Evolutionary conservation across 2,797 vertebrate species (phyloP).

Genomic region (Gymnocypris eckloni): DNA sequence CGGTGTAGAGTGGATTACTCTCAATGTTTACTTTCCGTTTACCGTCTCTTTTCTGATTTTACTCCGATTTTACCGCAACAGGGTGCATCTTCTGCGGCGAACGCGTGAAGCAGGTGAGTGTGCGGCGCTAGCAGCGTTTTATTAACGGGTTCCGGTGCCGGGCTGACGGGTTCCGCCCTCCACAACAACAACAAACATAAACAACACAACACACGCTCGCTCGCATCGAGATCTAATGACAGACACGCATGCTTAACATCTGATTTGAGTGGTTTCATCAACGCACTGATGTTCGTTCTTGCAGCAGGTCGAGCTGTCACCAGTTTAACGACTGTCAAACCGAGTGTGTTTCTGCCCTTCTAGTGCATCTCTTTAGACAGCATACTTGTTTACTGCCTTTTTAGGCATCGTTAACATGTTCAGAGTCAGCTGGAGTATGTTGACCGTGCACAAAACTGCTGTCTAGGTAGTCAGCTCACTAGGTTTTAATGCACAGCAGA

Average conservation of each 20-base stretch:
- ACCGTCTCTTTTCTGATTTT: constrained; percentile 51
- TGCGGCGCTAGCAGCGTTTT: neutral
- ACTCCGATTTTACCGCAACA: neutral
- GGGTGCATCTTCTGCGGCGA: neutral
- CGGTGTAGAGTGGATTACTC: constrained; percentile 43
- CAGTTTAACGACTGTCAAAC: neutral
- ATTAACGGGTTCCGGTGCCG: neutral
- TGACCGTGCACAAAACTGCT: neutral
- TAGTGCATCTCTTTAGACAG: neutral
- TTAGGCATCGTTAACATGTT: neutral
- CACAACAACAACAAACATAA: constrained; percentile 78
- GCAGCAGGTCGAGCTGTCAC: constrained; percentile 6
- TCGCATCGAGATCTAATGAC: neutral
- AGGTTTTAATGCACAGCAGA: neutral
- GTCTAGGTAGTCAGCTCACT: neutral
- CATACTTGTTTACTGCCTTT: neutral
- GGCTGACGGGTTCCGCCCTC: constrained; percentile 82
- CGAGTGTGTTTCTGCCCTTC: no score
- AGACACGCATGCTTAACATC: neutral
- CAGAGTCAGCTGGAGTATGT: neutral
- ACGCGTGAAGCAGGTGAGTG: constrained; percentile 9
- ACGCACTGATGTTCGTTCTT: neutral
- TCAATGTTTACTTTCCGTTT: constrained; percentile 50
- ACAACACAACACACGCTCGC: constrained; percentile 37
- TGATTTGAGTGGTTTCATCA: neutral